Base-by-base conservation (phyloP, 1,140 invertebrate species). In the Leptinotarsa texana region DNA sequence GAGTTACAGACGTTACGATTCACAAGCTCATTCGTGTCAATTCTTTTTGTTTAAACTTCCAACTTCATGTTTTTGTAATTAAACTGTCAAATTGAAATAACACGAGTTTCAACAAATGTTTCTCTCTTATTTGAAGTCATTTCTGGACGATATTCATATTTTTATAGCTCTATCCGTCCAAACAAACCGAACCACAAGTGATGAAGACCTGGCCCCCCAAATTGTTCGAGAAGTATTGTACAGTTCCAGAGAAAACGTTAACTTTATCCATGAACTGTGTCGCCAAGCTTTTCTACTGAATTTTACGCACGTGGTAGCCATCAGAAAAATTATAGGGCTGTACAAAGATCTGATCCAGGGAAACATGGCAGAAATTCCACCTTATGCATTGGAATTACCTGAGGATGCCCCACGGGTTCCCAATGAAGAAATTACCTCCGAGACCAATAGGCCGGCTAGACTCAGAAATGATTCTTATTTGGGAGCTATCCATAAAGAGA, bases 331-430 rank as follows among this genome's bases (percentile, higher is more conserved):
- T 57, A 96, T 98, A 78, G 90, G 92, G 70, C 93, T 97, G n/a
- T 98, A 98, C 83, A 96, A 96, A 84, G 96, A 98, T 84, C 97
- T 97, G 94, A 97, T 98, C 84, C 94, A 79, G 49, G 92, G 88
- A 92, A 95, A 90, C 82, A 87, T 92, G 65, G 86, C 90, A 81
- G 93, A 95, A 82, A 88, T 94, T 75, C 95, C 95, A 1, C 91
- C 93, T 1, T 98, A 97, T 84, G 91, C 97, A 86, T 85, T 96
- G 79, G 96, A 98, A 86, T 93, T 93, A 6, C 83, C 90, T 33
- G 92, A 92, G n/a, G 86, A 86, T 74, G 71, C 73, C 4, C 65
- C 77, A 49, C 76, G 79, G 49, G 66, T 74, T 72, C 49, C 61
- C 6, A 70, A 72, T 80, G 76, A 82, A 73, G 76, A 82, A 27